phyloP scores from a whole-genome alignment of 2,797 vertebrate genomes.

The Lycodopsis pacificus region DNA sequence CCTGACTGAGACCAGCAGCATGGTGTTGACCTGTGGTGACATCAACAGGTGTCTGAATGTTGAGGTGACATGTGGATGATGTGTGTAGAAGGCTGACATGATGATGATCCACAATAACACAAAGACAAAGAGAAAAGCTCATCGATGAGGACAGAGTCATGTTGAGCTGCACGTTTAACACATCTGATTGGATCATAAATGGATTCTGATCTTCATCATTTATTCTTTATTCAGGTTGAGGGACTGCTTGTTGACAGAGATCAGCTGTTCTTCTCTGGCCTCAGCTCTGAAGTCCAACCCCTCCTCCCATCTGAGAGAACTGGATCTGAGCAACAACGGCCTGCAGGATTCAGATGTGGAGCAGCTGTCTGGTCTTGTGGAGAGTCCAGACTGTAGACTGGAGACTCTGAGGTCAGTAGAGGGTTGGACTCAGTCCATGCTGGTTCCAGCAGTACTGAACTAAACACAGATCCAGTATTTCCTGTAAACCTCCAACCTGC shows the following conservation, averaged over 20 bases:
- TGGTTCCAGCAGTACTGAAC: no score
- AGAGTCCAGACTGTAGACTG: neutral
- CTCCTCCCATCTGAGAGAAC: neutral
- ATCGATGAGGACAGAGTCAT: neutral
- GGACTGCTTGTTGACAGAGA: constrained; percentile 20
- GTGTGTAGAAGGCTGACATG: no score
- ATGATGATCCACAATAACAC: no score
- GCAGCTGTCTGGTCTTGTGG: neutral
- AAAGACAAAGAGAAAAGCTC: neutral
- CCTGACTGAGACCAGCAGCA: no score
- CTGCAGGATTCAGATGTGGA: neutral
- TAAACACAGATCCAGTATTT: neutral
- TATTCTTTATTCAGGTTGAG: constrained; percentile 19
- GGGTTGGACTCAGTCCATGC: no score
- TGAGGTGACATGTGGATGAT: no score
- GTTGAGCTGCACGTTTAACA: neutral
- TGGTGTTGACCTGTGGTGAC: no score
- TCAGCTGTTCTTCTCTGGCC: no score
- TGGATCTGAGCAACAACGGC: neutral
- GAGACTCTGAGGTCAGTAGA: constrained; percentile 3
- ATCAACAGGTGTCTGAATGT: no score
- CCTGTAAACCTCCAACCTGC: neutral
- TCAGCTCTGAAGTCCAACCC: neutral
- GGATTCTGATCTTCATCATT: neutral
- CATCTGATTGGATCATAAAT: neutral